Evolutionary conservation across 1,140 invertebrate species (phyloP).

Genomic region (Phocides pigmalion): DNA sequence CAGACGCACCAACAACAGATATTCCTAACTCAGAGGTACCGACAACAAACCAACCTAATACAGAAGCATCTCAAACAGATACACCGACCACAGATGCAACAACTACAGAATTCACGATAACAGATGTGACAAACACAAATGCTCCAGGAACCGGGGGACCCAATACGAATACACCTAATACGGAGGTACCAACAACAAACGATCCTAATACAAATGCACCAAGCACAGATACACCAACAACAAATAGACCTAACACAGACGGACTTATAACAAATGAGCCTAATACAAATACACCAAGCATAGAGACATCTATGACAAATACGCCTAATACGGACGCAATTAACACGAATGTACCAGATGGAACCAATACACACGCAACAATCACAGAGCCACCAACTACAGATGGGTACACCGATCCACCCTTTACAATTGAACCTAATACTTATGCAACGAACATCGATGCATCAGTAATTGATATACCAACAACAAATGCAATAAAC

Average conservation of each 20-base stretch:
- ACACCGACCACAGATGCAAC: neutral
- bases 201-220: no score
- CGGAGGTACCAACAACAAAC: slow-evolving; percentile 86
- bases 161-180: slow-evolving; percentile 77
- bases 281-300: no score
- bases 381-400: no score
- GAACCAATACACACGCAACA: neutral
- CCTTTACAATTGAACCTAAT: no score
- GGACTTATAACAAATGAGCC: no score
- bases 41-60: neutral
- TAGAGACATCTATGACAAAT: no score
- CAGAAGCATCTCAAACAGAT: neutral
- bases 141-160: neutral
- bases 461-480: no score
- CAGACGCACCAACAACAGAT: neutral
- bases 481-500: no score
- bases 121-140: neutral
- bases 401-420: no score
- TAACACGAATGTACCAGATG: no score
- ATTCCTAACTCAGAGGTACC: neutral
- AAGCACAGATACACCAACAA: neutral
- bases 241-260: neutral
- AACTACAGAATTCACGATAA: neutral
- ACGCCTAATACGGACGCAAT: no score
- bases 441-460: no score